Conservation (phyloP, 53 echinoderm and acorn worm genomes). For the Paelopatides confundens region DNA sequence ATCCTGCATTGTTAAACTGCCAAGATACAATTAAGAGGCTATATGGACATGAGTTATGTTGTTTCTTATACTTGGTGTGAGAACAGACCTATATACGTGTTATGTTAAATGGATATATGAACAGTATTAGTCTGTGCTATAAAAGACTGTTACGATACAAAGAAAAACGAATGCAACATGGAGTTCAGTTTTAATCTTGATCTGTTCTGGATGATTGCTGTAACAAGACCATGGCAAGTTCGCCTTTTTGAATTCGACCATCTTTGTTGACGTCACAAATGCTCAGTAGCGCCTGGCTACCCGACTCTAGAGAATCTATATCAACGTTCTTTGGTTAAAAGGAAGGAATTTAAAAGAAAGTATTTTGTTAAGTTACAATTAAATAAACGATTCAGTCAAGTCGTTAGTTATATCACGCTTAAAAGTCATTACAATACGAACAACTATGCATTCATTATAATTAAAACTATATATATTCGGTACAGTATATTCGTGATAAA, state of each 20-base stretch:
- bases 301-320: slow-evolving; percentile 57
- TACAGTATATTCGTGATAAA: too few species aligned
- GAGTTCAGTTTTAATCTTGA: slow-evolving; percentile 9
- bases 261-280: slow-evolving; percentile 79
- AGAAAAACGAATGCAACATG: slow-evolving; percentile 6
- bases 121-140: slow-evolving; percentile 35
- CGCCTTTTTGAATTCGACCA: slow-evolving; percentile 72
- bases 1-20: too few species aligned
- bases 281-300: slow-evolving; percentile 60
- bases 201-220: background rate
- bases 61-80: background rate
- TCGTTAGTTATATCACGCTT: too few species aligned
- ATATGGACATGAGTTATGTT: background rate
- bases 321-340: slow-evolving; percentile 44
- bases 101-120: slow-evolving; percentile 6
- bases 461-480: too few species aligned
- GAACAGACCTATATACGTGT: background rate
- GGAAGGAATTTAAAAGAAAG: background rate
- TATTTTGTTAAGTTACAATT: too few species aligned
- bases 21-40: too few species aligned
- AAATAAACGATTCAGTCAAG: too few species aligned
- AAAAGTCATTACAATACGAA: too few species aligned
- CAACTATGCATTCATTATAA: too few species aligned
- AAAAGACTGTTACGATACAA: slow-evolving; percentile 32
- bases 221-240: slow-evolving; percentile 72